These are phyloP conservation scores for Pteria penguin DNA, from an alignment of 2,888 invertebrate genomes.

Conservation along the genomic window DNA sequence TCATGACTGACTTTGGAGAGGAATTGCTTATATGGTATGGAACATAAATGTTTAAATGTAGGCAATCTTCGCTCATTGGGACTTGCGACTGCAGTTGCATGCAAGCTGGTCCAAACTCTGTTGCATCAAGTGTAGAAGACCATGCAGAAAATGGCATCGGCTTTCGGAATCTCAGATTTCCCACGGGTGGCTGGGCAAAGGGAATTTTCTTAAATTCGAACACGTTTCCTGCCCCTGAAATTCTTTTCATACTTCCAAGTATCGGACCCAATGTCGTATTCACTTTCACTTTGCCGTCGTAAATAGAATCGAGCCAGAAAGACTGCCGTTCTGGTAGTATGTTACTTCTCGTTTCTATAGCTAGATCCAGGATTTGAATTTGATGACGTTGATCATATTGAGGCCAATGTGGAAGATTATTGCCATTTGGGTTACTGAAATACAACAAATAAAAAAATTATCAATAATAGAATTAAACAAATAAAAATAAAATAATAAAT, in stretches of 20 bases:
- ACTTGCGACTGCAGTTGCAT: not conserved
- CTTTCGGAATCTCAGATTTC: conserved; percentile 1
- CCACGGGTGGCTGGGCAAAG: conserved; percentile 13
- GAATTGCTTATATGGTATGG: conserved; percentile 12
- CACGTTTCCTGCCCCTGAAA: not conserved
- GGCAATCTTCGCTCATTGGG: conserved; percentile 43
- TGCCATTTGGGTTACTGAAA: not conserved
- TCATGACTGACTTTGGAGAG: conserved; percentile 21
- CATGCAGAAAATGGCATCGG: not conserved
- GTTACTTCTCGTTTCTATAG: not conserved
- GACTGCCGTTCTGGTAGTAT: not conserved
- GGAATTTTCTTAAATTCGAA: conserved; percentile 7
- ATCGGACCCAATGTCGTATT: not conserved
- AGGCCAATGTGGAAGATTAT: not conserved
- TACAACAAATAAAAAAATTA: not conserved
- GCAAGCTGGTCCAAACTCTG: not conserved
- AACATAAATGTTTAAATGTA: conserved; percentile 46
- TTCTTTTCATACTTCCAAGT: not conserved
- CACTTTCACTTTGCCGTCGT: not conserved
- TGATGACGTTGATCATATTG: not conserved
- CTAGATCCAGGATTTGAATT: not conserved
- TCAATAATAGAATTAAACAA: too few species aligned
- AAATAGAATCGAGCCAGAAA: not conserved
- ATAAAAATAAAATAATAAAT: too few species aligned
- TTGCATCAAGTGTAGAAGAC: not conserved